Base-by-base conservation (phyloP, 2,888 invertebrate genomes). In the Drosophila melanosoma region DNA sequence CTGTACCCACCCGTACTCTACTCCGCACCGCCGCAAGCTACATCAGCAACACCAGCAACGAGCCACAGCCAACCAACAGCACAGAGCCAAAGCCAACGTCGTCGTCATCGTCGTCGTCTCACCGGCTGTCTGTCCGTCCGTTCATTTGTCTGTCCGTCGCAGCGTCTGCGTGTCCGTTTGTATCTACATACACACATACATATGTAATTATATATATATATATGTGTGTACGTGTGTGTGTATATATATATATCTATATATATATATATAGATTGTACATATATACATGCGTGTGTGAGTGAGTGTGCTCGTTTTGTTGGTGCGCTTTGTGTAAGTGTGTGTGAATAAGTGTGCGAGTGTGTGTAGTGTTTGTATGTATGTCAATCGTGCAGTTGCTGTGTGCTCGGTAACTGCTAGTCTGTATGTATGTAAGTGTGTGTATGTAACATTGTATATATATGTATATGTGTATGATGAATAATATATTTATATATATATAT, bases 1-100 rank as follows among this genome's bases (percentile, higher is more conserved):
- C 85, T 85, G 88, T 89, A 85, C 85, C 82, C 80, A 82, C 79
- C 79, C 74, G 84, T 87, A 84, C 84, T 89, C 87, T 89, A 87
- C 87, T 79, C 23, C 77, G 82, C 71, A 68, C 77, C 83, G 81
- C 80, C 66, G 57, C 69, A 67, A 80, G 68, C 80, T 64, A 74
- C 71, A 79, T 51, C 64, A 76, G 75, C 66, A 71, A 77, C 76
- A 74, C 56, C 65, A 81, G 65, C 73, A 77, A 58, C 68, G 66
- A 79, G 82, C 76, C 60, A 75, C 82, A 83, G 81, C 78, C 82
- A 83, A 72, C 89, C 79, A 88, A 84, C 83, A 83, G 76, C 80
- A 58, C 76, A 83, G 69, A 81, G 69, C 80, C 73, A 84, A 80
- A 86, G 83, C 74, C 89, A 89, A 87, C 89, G 84, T 81, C 88